phyloP scores from a whole-genome alignment of 2,888 invertebrate genomes.

The Lissocephala sabroskyi region DNA sequence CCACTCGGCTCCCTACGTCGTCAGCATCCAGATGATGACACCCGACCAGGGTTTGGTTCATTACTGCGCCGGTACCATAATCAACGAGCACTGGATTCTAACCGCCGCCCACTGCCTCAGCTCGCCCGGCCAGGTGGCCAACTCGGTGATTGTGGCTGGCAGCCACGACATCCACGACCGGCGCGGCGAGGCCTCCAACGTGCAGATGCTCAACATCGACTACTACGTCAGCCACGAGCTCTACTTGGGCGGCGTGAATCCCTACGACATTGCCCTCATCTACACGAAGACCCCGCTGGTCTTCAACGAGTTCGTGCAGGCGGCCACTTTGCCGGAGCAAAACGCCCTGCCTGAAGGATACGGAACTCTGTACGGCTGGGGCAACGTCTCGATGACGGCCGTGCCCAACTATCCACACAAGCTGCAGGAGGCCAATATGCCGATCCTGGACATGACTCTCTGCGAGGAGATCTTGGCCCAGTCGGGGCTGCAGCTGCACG shows the following conservation, averaged over 20 bases:
- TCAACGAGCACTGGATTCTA: constrained; percentile 70
- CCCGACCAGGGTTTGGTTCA: constrained; percentile 59
- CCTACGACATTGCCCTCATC: constrained; percentile 69
- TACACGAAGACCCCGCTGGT: constrained; percentile 63
- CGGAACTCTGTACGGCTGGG: constrained; percentile 70
- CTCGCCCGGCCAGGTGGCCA: constrained; percentile 52
- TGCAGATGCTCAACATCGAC: constrained; percentile 66
- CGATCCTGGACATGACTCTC: constrained; percentile 59
- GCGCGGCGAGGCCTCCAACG: constrained; percentile 35
- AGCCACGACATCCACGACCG: constrained; percentile 64
- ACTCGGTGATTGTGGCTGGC: constrained; percentile 67
- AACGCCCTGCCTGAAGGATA: constrained; percentile 56
- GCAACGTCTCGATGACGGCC: constrained; percentile 68
- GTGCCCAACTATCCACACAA: constrained; percentile 65
- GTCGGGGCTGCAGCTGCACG: constrained; percentile 61
- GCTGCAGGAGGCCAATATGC: constrained; percentile 65
- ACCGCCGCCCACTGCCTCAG: constrained; percentile 70
- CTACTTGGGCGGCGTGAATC: constrained; percentile 67
- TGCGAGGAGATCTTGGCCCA: constrained; percentile 65
- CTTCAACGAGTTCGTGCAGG: constrained; percentile 61
- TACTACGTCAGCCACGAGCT: constrained; percentile 65
- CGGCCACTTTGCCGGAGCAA: constrained; percentile 61
- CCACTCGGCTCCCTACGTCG: constrained; percentile 68
- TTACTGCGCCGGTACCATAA: constrained; percentile 69
- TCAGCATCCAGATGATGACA: constrained; percentile 67